Conservation (phyloP, 2,797 vertebrate species). For the Chelon auratus region DNA sequence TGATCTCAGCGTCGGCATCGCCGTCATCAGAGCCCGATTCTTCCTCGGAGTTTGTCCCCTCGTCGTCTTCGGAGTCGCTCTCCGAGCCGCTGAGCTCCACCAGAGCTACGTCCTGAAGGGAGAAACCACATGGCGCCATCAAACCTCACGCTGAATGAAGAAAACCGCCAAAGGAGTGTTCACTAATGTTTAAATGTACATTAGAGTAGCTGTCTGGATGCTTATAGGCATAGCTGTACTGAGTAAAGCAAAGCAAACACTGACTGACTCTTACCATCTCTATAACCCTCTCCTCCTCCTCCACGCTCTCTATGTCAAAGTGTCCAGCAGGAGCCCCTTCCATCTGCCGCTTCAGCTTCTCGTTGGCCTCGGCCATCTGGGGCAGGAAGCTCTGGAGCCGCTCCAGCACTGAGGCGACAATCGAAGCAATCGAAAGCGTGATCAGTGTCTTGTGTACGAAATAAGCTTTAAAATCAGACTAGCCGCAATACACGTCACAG, state of each 20-base stretch:
- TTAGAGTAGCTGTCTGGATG: no score
- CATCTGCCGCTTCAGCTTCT: slow-evolving; percentile 89
- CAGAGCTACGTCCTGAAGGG: slow-evolving; percentile 88
- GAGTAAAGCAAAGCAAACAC: no score
- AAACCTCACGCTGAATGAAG: neutral
- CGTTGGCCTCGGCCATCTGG: slow-evolving; percentile 92
- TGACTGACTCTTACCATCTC: slow-evolving; percentile 88
- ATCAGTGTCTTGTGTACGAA: neutral
- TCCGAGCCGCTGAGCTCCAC: slow-evolving; percentile 88
- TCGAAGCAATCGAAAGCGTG: neutral
- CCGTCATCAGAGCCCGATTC: slow-evolving; percentile 73
- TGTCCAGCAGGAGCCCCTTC: slow-evolving; percentile 79
- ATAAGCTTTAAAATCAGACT: neutral
- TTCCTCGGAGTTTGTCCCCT: slow-evolving; percentile 44
- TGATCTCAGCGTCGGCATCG: slow-evolving; percentile 72
- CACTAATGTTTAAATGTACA: no score
- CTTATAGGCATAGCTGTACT: no score
- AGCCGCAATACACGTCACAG: neutral
- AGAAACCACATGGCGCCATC: neutral
- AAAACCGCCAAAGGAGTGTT: neutral
- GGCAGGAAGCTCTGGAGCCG: slow-evolving; percentile 92
- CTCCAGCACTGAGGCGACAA: slow-evolving; percentile 85
- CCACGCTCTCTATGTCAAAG: slow-evolving; percentile 91
- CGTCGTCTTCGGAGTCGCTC: slow-evolving; percentile 71
- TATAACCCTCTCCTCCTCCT: slow-evolving; percentile 86